Evolutionary conservation across 2,888 invertebrate genomes (phyloP).

Genomic region (Acronicta leporina): DNA sequence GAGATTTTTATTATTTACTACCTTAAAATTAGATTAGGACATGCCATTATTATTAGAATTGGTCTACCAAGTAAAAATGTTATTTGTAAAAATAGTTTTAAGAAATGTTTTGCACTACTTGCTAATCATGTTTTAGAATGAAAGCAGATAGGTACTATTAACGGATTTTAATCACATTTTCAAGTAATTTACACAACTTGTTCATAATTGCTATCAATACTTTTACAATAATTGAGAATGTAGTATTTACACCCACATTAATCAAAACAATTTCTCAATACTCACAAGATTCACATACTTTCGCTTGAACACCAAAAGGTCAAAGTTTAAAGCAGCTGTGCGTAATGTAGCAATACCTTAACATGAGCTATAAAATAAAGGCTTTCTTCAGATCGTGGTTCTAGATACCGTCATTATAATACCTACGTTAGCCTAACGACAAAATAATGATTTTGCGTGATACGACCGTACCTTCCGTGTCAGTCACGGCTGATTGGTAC

Average conservation of each 20-base stretch:
- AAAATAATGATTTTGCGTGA: conserved; percentile 88
- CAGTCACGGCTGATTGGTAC: conserved; percentile 85
- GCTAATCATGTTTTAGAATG: too few species aligned
- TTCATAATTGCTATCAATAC: not conserved
- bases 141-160: too few species aligned
- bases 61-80: too few species aligned
- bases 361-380: conserved; percentile 60
- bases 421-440: conserved; percentile 84
- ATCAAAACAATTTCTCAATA: not conserved
- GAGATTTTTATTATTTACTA: conserved; percentile 76
- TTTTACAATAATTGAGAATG: not conserved
- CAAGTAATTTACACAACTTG: too few species aligned
- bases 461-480: conserved; percentile 84
- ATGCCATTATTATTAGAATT: not conserved
- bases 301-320: conserved; percentile 25
- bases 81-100: not conserved
- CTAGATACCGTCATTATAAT: conserved; percentile 77
- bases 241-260: not conserved
- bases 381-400: conserved; percentile 67
- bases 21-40: conserved; percentile 18
- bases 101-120: not conserved
- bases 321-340: conserved; percentile 35
- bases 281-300: conserved; percentile 15
- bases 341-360: conserved; percentile 39
- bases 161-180: too few species aligned